phyloP scores from a whole-genome alignment of 2,888 invertebrate genomes.

The Tachina lurida region DNA sequence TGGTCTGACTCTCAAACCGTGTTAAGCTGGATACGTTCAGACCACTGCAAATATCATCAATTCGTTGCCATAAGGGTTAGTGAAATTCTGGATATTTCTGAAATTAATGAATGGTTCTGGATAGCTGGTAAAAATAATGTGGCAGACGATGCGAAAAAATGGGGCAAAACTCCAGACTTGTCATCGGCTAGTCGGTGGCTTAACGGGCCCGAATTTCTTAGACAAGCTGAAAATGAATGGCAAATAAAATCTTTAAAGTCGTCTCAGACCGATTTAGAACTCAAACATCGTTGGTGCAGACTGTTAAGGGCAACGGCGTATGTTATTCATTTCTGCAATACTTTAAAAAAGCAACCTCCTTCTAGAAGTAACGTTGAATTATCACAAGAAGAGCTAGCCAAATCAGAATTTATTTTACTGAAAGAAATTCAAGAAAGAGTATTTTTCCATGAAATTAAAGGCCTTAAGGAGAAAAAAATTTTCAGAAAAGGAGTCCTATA shows the following conservation, averaged over 20 bases:
- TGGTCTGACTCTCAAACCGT: not conserved
- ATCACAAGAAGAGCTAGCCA: conserved; percentile 12
- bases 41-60: not conserved
- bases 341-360: not conserved
- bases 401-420: conserved; percentile 33
- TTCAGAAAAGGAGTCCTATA: no score
- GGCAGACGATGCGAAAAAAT: not conserved
- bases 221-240: not conserved
- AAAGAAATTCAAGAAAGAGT: not conserved
- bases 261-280: not conserved
- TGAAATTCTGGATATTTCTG: not conserved
- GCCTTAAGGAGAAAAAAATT: no score
- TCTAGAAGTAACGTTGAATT: not conserved
- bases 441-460: no score
- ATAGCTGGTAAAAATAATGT: not conserved
- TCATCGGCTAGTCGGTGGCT: not conserved
- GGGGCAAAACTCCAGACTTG: not conserved
- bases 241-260: not conserved
- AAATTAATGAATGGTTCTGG: not conserved
- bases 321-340: not conserved
- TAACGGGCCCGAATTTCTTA: not conserved
- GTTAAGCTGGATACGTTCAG: not conserved
- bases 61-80: not conserved
- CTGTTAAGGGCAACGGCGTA: not conserved
- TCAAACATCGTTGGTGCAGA: not conserved